Conservation (phyloP, 1,140 invertebrate species). For the honey bee (Apis mellifera) region Amel_HAv3.1 CM009931.2:845501-846000, state of each 20-base stretch:
- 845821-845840: neutral
- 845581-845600: too few species aligned
- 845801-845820: constrained; percentile 3
- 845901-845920: neutral
- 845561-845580: too few species aligned
- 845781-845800: neutral
- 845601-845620: too few species aligned
- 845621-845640: too few species aligned
- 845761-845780: constrained; percentile 15
- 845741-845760: neutral
- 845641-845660: too few species aligned
- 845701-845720: neutral
- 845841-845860: constrained; percentile 8
- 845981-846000: neutral
- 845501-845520: too few species aligned
- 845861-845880: neutral
- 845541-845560: too few species aligned
- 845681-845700: neutral
- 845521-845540: too few species aligned
- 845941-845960: too few species aligned
- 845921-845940: too few species aligned
- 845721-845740: neutral
- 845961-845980: neutral
- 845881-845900: constrained; percentile 4
- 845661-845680: neutral